Base-by-base conservation (phyloP, 2,113 vertebrate species). In the Peromyscus polionotus region DNA sequence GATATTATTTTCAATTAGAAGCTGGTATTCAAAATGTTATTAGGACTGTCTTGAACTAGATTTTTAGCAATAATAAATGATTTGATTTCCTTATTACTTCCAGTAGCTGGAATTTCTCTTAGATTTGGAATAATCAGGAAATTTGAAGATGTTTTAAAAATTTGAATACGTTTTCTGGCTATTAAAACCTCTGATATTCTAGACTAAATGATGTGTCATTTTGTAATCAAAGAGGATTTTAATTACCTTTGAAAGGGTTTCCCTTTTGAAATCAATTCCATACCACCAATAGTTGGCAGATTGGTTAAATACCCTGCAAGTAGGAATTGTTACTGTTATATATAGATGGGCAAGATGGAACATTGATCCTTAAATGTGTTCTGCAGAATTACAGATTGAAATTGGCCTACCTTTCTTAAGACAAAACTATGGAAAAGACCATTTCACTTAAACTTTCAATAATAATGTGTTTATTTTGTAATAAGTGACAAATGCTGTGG, bases 41-140 rank as follows among this genome's bases (percentile, higher is more conserved):
- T 54, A 81, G 80, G 75, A 7, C 0, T 85, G 7, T 54, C 91
- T 88, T 76, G 48, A 94, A 19, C 90, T 94, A 51, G 63, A 39
- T 81, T 95, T 95, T 90, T 33, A 73, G 54, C 7, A 83, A 22
- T 96, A 93, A 80, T 90, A 90, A 70, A 31, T 95, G 17, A 90
- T 81, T 94, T 95, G 7, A 11, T 51, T 36, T 33, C 80, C 51
- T 14, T 68, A 65, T 94, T 36, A 3, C 11, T 95, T 96, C 87
- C 33, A 83, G 0, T 45, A 91, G 39, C 13, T 68, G 5, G n/a
- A 42, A 70, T 97, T 95, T 61, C 12, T 61, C 4, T 39, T 67
- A 16, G 1, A 85, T 16, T 77, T 8, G 1, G 36, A 9, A 80
- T 86, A 68, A 80, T 93, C 59, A 95, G 77, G 31, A 51, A 68